Conservation (phyloP, 2,888 invertebrate genomes). For the Hemithea aestivaria region DNA sequence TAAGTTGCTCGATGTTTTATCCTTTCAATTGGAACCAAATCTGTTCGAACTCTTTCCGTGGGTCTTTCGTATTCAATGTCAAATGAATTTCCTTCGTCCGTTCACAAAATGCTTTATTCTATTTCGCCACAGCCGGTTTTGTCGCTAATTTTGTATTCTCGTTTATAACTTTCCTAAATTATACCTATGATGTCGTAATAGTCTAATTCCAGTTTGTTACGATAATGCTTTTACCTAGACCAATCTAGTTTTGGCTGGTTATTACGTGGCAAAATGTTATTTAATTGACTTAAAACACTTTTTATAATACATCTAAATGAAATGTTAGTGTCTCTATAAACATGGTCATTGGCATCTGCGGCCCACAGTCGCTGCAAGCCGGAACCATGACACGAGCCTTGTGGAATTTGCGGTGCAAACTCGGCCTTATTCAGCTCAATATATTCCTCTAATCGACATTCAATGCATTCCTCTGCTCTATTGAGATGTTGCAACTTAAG, state of each 20-base stretch:
- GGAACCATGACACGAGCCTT: conserved; percentile 36
- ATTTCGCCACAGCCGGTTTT: conserved; percentile 18
- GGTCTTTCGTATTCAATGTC: conserved; percentile 23
- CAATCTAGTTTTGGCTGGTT: conserved; percentile 10
- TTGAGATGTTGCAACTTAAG: conserved; percentile 12
- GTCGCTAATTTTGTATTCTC: conserved; percentile 10
- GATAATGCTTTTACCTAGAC: conserved; percentile 3
- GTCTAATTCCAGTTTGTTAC: conserved; percentile 19
- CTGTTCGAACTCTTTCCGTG: conserved; percentile 12
- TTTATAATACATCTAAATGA: no score
- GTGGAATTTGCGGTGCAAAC: conserved; percentile 33
- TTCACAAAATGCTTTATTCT: conserved; percentile 11
- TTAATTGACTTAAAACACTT: no score
- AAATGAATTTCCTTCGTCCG: conserved; percentile 20
- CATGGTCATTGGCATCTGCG: conserved; percentile 11
- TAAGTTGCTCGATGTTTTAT: conserved; percentile 29
- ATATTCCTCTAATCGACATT: conserved; percentile 32
- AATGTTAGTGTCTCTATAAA: neutral
- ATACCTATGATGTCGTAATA: conserved; percentile 15
- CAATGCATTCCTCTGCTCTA: conserved; percentile 27
- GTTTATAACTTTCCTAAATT: conserved; percentile 21
- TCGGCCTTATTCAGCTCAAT: conserved; percentile 23
- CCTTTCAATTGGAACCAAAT: conserved; percentile 35
- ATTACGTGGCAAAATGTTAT: conserved; percentile 5
- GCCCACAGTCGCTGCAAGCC: conserved; percentile 26